A percentile compares a stretch with the other conserved stretches of the same genome.
These are phyloP conservation scores for Neodiprion lecontei DNA, from an alignment of 1,140 invertebrate genomes.

Conservation along the genomic window DNA sequence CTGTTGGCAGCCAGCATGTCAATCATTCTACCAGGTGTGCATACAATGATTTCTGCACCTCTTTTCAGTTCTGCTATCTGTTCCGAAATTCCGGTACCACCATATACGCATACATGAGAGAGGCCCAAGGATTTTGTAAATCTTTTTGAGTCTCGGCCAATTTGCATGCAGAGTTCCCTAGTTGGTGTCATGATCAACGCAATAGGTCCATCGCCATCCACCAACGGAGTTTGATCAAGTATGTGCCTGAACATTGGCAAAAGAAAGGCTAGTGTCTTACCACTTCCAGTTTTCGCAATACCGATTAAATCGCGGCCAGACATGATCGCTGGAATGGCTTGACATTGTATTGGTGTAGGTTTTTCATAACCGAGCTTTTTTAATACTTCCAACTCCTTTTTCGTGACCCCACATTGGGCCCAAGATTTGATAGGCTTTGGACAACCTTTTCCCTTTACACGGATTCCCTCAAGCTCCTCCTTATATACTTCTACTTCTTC, in stretches of 20 bases:
- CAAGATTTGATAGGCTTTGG: slow-evolving; percentile 96
- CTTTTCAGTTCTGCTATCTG: slow-evolving; percentile 98
- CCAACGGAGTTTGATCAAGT: slow-evolving; percentile 89
- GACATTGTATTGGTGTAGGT: slow-evolving; percentile 98
- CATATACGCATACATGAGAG: slow-evolving; percentile 96
- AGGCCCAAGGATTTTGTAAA: slow-evolving; percentile 91
- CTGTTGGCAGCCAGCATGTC: slow-evolving; percentile 99
- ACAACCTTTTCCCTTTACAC: slow-evolving; percentile 86
- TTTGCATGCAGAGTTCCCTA: slow-evolving; percentile 98
- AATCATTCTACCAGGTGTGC: slow-evolving; percentile 99
- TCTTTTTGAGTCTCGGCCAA: slow-evolving; percentile 95
- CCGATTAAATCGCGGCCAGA: slow-evolving; percentile 96
- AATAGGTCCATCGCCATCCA: slow-evolving; percentile 97
- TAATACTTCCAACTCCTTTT: slow-evolving; percentile 93
- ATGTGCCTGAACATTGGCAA: slow-evolving; percentile 99
- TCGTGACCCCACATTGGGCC: slow-evolving; percentile 98
- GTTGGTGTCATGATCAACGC: slow-evolving; percentile 98
- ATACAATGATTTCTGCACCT: slow-evolving; percentile 98
- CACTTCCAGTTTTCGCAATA: slow-evolving; percentile 99
- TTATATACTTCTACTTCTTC: slow-evolving; percentile 89
- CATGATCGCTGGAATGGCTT: slow-evolving; percentile 99
- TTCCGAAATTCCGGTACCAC: slow-evolving; percentile 96
- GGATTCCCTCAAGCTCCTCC: slow-evolving; percentile 83
- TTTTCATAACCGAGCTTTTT: slow-evolving; percentile 95
- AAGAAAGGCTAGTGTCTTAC: slow-evolving; percentile 98